Evolutionary conservation across 1,140 invertebrate species (phyloP).

Genomic region (Melanaphis sacchari): DNA sequence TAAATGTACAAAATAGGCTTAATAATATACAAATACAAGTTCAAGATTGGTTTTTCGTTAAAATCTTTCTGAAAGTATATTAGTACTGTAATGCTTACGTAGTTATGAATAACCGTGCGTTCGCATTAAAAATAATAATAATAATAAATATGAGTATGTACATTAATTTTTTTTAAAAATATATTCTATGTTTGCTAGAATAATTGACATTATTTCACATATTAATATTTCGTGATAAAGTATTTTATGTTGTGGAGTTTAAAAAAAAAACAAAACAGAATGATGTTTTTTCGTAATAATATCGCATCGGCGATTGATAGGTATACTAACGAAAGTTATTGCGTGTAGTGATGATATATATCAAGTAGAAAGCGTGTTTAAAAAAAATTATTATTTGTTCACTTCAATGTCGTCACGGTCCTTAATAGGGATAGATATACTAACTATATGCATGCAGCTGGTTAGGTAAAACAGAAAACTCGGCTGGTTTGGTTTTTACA

Average conservation of each 20-base stretch:
- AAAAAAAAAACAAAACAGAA: not conserved
- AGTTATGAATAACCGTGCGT: not conserved
- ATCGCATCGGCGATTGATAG: not conserved
- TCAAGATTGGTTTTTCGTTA: not conserved
- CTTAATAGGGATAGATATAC: not conserved
- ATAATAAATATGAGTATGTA: not conserved
- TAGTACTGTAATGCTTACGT: not conserved
- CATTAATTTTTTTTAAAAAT: not conserved
- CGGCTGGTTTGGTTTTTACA: not conserved
- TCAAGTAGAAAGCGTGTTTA: not conserved
- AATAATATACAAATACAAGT: no score
- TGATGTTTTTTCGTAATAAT: not conserved
- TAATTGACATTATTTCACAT: not conserved
- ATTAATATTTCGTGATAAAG: no score
- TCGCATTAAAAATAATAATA: not conserved
- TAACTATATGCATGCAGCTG: not conserved
- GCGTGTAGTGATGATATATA: not conserved
- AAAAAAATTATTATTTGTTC: not conserved
- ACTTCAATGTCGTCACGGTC: constrained; percentile 8
- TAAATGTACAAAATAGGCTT: no score
- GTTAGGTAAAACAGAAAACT: constrained; percentile 18
- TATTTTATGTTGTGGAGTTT: not conserved
- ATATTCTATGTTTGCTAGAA: not conserved
- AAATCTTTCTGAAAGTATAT: not conserved
- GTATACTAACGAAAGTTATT: not conserved